Evolutionary conservation across 1,140 invertebrate species (phyloP).

Genomic region (Sinella curviseta): DNA sequence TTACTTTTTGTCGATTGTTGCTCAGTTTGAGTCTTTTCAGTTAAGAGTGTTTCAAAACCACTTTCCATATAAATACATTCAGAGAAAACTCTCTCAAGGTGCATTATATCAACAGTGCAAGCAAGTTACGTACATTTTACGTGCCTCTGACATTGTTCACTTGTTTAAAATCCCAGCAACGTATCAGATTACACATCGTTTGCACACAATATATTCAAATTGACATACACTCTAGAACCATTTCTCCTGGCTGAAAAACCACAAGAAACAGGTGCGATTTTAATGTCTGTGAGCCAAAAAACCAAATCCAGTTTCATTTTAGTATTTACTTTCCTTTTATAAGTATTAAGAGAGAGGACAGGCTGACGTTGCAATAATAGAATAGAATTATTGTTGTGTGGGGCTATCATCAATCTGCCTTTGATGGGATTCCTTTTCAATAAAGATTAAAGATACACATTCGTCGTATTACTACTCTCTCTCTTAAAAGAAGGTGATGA

Average conservation of each 20-base stretch:
- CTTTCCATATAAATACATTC: not conserved
- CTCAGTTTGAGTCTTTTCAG: too few relatives aligned
- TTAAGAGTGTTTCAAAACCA: not conserved
- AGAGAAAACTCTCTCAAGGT: not conserved
- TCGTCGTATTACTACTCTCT: not conserved
- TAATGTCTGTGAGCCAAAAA: not conserved
- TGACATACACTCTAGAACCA: too few relatives aligned
- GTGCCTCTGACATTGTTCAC: too few relatives aligned
- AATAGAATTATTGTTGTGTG: not conserved
- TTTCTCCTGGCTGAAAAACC: not conserved
- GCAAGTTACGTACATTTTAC: too few relatives aligned
- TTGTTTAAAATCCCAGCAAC: too few relatives aligned
- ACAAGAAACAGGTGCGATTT: not conserved
- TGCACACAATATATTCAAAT: not conserved
- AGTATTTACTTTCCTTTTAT: not conserved
- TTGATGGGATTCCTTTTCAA: not conserved
- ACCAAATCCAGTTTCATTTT: not conserved
- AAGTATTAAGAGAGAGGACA: not conserved
- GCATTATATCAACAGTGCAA: too few relatives aligned
- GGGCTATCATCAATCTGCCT: slow-evolving; percentile 5
- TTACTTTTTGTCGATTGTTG: not conserved
- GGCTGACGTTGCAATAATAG: not conserved
- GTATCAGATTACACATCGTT: not conserved
- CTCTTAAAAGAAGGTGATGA: not conserved
- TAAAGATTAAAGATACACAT: not conserved